A percentile compares a stretch with the other conserved stretches of the same genome.
Evolutionary conservation across 1,140 invertebrate species (phyloP).

Genomic region (Dreissena polymorpha): DNA sequence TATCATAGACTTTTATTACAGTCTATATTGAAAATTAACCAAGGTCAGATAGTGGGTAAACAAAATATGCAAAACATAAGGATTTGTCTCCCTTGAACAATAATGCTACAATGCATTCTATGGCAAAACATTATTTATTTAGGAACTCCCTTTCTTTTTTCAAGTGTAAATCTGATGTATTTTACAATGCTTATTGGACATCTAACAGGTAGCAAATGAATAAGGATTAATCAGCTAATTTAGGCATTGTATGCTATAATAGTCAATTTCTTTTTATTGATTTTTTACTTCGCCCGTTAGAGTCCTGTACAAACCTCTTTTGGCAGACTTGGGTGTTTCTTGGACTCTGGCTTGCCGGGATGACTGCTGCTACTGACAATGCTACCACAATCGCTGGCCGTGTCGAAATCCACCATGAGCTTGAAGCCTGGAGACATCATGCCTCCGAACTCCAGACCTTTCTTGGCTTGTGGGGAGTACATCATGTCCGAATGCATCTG

Average conservation of each 20-base stretch:
- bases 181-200: too few species aligned
- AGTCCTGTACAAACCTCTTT: conserved; percentile 71
- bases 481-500: conserved; percentile 66
- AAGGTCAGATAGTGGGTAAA: too few species aligned
- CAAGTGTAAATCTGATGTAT: too few species aligned
- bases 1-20: too few species aligned
- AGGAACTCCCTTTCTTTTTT: too few species aligned
- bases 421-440: conserved; percentile 66
- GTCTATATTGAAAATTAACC: too few species aligned
- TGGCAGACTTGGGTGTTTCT: conserved; percentile 78
- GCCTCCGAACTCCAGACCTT: conserved; percentile 62
- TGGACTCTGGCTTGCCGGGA: conserved; percentile 72
- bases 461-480: conserved; percentile 66
- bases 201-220: too few species aligned
- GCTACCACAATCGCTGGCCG: conserved; percentile 61
- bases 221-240: too few species aligned
- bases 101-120: too few species aligned
- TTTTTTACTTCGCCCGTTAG: not conserved
- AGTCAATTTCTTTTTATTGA: not conserved
- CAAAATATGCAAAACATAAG: too few species aligned
- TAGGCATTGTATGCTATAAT: not conserved
- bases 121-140: too few species aligned
- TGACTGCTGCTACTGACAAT: conserved; percentile 67
- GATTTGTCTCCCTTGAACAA: too few species aligned
- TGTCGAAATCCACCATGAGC: conserved; percentile 70